Evolutionary conservation across 2,113 vertebrate species (phyloP).

Genomic region (Protobothrops mucrosquamatus): DNA sequence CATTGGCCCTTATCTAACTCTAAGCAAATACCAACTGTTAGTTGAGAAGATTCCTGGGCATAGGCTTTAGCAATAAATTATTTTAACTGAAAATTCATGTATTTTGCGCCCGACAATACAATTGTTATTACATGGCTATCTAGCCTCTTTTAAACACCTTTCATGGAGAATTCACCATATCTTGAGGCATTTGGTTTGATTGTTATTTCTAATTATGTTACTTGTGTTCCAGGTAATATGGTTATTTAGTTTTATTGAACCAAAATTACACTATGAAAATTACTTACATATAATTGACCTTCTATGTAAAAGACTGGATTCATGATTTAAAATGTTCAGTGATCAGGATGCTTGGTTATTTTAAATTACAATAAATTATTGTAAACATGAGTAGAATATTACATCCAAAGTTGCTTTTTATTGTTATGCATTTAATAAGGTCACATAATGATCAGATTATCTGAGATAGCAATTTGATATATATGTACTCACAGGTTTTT

Average conservation of each 20-base stretch:
- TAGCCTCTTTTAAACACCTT: not conserved
- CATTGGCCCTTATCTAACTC: not conserved
- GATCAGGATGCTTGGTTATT: not conserved
- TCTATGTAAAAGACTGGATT: not conserved
- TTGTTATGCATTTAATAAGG: not conserved
- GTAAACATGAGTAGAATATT: not conserved
- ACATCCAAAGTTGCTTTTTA: not conserved
- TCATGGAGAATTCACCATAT: not conserved
- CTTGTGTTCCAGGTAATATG: not conserved
- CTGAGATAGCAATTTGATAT: not conserved
- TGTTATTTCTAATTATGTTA: not conserved
- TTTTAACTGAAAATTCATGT: not conserved
- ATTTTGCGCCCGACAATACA: not conserved
- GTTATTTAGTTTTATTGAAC: not conserved
- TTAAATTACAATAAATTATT: not conserved
- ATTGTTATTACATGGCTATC: not conserved
- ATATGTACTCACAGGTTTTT: not conserved
- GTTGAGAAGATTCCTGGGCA: not conserved
- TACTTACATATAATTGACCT: not conserved
- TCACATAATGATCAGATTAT: not conserved
- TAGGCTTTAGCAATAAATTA: not conserved
- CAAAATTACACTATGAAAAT: not conserved
- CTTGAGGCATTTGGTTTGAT: not conserved
- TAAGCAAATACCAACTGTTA: not conserved
- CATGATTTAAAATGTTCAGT: not conserved